phyloP scores from a whole-genome alignment of 2,797 vertebrate genomes.

The Arctocebus calabarensis region DNA sequence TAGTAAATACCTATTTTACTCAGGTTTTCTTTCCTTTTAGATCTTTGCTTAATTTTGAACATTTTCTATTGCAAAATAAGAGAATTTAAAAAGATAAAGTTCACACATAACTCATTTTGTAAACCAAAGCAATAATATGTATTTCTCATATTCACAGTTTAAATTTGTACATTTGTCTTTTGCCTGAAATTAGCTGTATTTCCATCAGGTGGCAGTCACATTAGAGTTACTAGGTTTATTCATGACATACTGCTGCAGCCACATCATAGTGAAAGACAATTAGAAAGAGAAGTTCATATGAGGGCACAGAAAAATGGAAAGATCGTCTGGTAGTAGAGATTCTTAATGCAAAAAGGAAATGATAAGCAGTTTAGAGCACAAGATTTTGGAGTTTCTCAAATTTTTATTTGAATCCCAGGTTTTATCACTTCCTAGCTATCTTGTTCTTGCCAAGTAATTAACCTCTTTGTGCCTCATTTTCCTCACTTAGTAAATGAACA shows the following conservation, averaged over 20 bases:
- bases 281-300: neutral
- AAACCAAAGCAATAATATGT: slow-evolving; percentile 6
- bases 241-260: neutral
- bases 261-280: neutral
- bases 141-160: slow-evolving; percentile 16
- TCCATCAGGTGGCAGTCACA: slow-evolving; percentile 54
- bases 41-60: slow-evolving; percentile 14
- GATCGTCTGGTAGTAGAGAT: neutral
- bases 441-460: slow-evolving; percentile 4
- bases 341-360: neutral
- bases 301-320: neutral
- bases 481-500: neutral
- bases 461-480: neutral
- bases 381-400: slow-evolving; percentile 6
- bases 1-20: slow-evolving; percentile 20
- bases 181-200: neutral
- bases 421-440: neutral
- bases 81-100: neutral
- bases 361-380: neutral
- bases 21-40: neutral
- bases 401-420: slow-evolving; percentile 15
- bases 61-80: slow-evolving; percentile 27
- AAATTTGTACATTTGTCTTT: slow-evolving; percentile 51
- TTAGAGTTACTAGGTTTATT: neutral
- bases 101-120: neutral